These are phyloP conservation scores for Melinaea marsaeus DNA, from an alignment of 2,888 invertebrate genomes.

Conservation along the genomic window DNA sequence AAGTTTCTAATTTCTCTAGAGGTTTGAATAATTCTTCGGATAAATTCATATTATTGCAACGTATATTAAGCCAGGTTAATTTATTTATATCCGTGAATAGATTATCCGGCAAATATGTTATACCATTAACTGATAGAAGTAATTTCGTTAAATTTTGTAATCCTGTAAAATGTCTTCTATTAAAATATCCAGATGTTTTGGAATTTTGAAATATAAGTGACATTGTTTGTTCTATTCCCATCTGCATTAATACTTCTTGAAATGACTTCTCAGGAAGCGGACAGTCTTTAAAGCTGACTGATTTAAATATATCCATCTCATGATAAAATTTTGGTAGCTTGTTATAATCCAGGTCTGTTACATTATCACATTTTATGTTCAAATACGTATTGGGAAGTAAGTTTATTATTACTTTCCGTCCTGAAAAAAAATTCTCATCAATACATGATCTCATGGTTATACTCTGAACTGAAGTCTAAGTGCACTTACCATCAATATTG, in stretches of 20 bases:
- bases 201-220: slow-evolving; percentile 76
- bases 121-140: slow-evolving; percentile 78
- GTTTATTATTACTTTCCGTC: slow-evolving; percentile 61
- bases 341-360: slow-evolving; percentile 59
- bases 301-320: slow-evolving; percentile 58
- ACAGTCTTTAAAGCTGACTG: slow-evolving; percentile 74
- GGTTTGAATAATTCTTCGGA: slow-evolving; percentile 77
- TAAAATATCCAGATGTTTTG: slow-evolving; percentile 75
- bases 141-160: slow-evolving; percentile 76
- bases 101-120: slow-evolving; percentile 79
- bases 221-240: slow-evolving; percentile 72
- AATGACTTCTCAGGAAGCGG: slow-evolving; percentile 73
- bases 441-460: slow-evolving; percentile 14
- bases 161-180: slow-evolving; percentile 77
- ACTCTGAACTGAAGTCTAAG: slow-evolving; percentile 36
- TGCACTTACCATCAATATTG: slow-evolving; percentile 71
- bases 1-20: slow-evolving; percentile 74
- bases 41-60: slow-evolving; percentile 78
- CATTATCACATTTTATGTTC: slow-evolving; percentile 66
- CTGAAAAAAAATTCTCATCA: slow-evolving; percentile 51
- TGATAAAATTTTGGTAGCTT: slow-evolving; percentile 71
- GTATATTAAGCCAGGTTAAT: slow-evolving; percentile 81
- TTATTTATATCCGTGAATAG: slow-evolving; percentile 79
- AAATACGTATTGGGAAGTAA: slow-evolving; percentile 65
- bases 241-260: slow-evolving; percentile 62